phyloP scores from a whole-genome alignment of 1,140 invertebrate genomes.

The Aphaenogaster rudis region DNA sequence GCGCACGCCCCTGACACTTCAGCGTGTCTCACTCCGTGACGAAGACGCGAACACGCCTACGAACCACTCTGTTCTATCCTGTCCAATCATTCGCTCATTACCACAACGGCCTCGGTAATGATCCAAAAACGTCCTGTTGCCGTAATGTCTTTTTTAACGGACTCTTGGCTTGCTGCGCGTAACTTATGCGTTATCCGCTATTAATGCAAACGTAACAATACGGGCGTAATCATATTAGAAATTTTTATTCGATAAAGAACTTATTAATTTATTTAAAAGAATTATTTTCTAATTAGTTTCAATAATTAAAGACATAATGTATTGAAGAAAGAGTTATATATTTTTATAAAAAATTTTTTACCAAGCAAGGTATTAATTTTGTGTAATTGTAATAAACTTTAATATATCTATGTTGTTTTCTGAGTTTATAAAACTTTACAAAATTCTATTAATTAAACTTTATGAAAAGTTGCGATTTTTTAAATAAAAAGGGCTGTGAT shows the following conservation, averaged over 20 bases:
- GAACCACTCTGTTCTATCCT: constrained; percentile 38
- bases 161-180: not conserved
- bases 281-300: not conserved
- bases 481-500: not conserved
- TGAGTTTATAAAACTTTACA: not conserved
- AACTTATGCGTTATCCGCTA: not conserved
- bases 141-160: constrained; percentile 48
- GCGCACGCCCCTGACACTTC: constrained; percentile 59
- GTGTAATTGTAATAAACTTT: not conserved
- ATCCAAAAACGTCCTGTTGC: constrained; percentile 21
- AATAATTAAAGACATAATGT: not conserved
- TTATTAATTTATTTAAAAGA: constrained; percentile 9
- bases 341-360: not conserved
- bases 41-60: constrained; percentile 57
- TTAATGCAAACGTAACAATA: not conserved
- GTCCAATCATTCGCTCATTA: constrained; percentile 48
- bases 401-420: not conserved
- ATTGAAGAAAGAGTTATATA: not conserved
- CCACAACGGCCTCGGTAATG: constrained; percentile 35
- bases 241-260: not conserved
- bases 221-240: not conserved
- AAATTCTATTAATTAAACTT: not conserved
- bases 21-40: constrained; percentile 58
- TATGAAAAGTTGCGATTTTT: not conserved
- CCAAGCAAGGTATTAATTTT: not conserved